A percentile compares a stretch with the other conserved stretches of the same genome.
Conservation (phyloP, 2,797 vertebrate genomes). For the Sphenopsis melanotis region DNA sequence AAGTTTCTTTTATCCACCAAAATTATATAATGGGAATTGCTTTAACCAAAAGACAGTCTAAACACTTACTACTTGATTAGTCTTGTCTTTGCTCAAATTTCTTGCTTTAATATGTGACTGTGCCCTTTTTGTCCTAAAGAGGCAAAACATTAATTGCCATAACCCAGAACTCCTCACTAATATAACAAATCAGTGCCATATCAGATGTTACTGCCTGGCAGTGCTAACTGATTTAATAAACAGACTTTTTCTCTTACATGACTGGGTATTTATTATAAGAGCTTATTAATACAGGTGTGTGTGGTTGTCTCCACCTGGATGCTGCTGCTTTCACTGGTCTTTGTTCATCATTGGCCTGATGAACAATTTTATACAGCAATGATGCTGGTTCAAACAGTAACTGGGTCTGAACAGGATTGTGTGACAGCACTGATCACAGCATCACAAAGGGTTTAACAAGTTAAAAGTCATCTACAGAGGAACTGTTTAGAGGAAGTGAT, state of each 20-base stretch:
- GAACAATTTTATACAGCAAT: fast-evolving
- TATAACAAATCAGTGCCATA: neutral
- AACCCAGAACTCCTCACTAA: neutral
- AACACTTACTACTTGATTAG: neutral
- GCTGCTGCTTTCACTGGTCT: neutral
- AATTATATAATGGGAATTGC: neutral
- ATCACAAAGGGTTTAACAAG: neutral
- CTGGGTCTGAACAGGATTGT: fast-evolving
- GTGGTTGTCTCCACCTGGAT: neutral
- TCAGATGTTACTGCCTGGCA: neutral
- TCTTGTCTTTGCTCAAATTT: neutral
- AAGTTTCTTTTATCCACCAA: neutral
- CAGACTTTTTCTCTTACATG: neutral
- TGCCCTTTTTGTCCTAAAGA: neutral
- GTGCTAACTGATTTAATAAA: constrained; percentile 36
- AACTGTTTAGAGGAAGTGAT: neutral
- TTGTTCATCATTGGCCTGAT: neutral
- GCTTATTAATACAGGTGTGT: neutral
- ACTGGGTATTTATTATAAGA: neutral
- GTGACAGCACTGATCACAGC: neutral
- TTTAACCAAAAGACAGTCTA: neutral
- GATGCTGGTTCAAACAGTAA: fast-evolving
- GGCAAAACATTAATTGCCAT: neutral
- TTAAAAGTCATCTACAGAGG: neutral
- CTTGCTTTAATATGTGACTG: neutral